Evolutionary conservation across 2,888 invertebrate species (phyloP), one percentile per base, ranked within the genome.

Genomic region (Agonopterix heracliana): DNA sequence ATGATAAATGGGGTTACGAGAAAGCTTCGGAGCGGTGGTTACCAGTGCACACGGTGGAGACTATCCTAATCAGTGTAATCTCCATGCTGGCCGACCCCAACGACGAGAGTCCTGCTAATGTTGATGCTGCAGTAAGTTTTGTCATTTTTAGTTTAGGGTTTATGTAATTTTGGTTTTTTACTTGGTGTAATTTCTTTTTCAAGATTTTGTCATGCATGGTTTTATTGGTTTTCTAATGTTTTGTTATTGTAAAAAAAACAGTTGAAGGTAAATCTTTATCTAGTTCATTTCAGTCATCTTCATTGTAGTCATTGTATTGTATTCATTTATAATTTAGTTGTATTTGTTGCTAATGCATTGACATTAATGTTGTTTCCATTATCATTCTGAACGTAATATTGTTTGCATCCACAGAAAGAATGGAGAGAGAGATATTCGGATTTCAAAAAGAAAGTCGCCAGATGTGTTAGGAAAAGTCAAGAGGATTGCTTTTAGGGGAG

Each of bases 11-110:
- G 93, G 98, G 98, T 53, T 98, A 98, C 77, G 98, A 98, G 88
- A 96, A 97, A 82, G 98, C 98, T 55, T 96, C 96, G 51, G 99
- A 99, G 86, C 92, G 99, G 83, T 99, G 99, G 99, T 89, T 98
- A 79, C 98, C 99, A 40, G 98, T 99, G 57, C 99, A 99, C 88
- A 98, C 99, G 62, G 99, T 98, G 69, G 98, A 98, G 91, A 98
- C 98, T 61, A 99, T 99, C 81, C 92, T 99, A 84, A 96, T 98
- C 90, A 98, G 98, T 82, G 99, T 99, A 78, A 99, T 99, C 89
- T 98, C 98, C 77, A 98, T 99, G 98, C 91, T 99, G 79, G 98
- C 98, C 61, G 98, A 99, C 90, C 99, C 99, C 56, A 99, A 99
- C 81, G 98, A 98, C 82, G 98, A 99, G 90, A 98, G 98, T 81